Evolutionary conservation across 2,888 invertebrate genomes (phyloP).

Genomic region (Kryphioiulus occultus): DNA sequence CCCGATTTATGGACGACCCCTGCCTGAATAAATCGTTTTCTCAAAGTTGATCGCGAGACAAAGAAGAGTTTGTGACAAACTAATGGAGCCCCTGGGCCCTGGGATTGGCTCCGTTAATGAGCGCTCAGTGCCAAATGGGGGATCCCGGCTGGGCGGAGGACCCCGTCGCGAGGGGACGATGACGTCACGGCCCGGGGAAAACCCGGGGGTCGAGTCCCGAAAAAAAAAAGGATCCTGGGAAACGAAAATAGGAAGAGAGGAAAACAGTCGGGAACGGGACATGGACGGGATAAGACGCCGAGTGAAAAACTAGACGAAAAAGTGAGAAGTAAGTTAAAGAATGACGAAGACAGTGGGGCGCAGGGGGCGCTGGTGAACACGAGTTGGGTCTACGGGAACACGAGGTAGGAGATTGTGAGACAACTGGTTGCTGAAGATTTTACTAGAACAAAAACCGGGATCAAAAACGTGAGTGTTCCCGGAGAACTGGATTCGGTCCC

Average conservation of each 20-base stretch:
- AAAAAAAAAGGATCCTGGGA: neutral
- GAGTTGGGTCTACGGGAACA: too few relatives aligned
- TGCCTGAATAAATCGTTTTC: too few relatives aligned
- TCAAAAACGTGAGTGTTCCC: too few relatives aligned
- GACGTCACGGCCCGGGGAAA: slow-evolving; percentile 18
- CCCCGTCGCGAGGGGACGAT: neutral
- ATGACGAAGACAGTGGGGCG: too few relatives aligned
- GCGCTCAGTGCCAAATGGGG: neutral
- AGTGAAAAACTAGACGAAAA: neutral
- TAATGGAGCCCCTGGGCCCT: neutral
- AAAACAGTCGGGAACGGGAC: neutral
- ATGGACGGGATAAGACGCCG: neutral
- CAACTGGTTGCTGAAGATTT: too few relatives aligned
- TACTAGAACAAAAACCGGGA: too few relatives aligned
- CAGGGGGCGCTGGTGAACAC: too few relatives aligned
- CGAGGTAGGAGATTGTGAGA: too few relatives aligned
- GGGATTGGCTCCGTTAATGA: neutral
- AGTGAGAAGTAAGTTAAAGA: neutral
- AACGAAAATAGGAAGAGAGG: neutral
- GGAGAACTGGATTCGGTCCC: too few relatives aligned
- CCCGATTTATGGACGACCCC: too few relatives aligned
- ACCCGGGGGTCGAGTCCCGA: neutral
- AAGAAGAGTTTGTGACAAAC: neutral
- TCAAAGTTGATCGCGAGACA: neutral
- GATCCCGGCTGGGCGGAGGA: neutral